Evolutionary conservation across 30 jellyfish, hydroid and myxozoan species (phyloP).

Genomic region (Pseudorhiza aurosa): DNA sequence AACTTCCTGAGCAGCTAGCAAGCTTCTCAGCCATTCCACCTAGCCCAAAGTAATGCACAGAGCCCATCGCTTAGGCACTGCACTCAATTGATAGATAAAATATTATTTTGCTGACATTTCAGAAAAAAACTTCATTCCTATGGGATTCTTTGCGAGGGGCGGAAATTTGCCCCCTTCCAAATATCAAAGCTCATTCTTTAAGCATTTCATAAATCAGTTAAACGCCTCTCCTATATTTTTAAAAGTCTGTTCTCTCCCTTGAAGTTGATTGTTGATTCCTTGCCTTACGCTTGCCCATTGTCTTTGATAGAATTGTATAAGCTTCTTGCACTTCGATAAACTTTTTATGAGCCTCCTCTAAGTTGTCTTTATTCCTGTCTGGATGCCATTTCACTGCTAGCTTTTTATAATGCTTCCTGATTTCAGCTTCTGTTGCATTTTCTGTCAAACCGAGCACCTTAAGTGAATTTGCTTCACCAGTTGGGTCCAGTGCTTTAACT

Average conservation of each 20-base stretch:
- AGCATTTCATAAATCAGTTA: too few relatives aligned
- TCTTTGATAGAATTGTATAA: conserved; percentile 71
- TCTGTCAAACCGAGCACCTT: conserved; percentile 85
- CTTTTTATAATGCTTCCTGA: conserved; percentile 72
- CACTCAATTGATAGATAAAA: too few relatives aligned
- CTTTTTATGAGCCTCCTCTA: conserved; percentile 78
- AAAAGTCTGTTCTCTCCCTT: conserved; percentile 81
- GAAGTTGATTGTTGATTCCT: conserved; percentile 48
- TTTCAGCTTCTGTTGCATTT: conserved; percentile 84
- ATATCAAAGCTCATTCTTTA: too few relatives aligned
- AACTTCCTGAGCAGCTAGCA: too few relatives aligned
- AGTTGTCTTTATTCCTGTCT: conserved; percentile 75
- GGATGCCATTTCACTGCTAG: conserved; percentile 96
- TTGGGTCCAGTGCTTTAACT: conserved; percentile 93
- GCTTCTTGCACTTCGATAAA: conserved; percentile 96
- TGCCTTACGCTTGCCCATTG: conserved; percentile 56
- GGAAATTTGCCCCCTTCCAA: too few relatives aligned
- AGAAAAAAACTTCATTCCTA: too few relatives aligned
- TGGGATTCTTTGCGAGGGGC: too few relatives aligned
- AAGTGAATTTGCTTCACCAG: conserved; percentile 94
- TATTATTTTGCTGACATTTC: too few relatives aligned
- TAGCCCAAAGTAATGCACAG: too few relatives aligned
- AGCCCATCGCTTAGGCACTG: too few relatives aligned
- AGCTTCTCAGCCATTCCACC: too few relatives aligned
- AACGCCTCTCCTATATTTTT: too few relatives aligned